A percentile compares a stretch with the other conserved stretches of the same genome.
phyloP scores from a whole-genome alignment of 2,888 invertebrate genomes.

The Megaustenia siamemsis region DNA sequence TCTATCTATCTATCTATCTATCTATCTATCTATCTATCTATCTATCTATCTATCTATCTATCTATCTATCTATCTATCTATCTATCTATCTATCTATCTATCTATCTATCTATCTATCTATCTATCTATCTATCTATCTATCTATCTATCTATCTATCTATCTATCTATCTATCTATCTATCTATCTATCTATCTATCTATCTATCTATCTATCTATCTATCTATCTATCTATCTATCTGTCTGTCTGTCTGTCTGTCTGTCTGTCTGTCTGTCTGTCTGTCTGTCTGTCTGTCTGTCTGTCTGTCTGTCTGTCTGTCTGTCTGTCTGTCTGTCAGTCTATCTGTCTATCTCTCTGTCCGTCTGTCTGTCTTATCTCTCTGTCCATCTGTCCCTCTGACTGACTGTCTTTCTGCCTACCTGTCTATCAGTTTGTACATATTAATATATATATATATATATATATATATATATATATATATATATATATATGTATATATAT shows the following conservation, averaged over 20 bases:
- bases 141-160: background rate
- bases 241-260: constrained; percentile 7
- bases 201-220: background rate
- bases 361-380: no score
- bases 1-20: background rate
- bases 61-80: background rate
- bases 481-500: no score
- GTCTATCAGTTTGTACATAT: no score
- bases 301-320: background rate
- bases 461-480: no score
- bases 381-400: no score
- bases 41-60: background rate
- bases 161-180: background rate
- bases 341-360: no score
- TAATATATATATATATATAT: no score
- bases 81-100: background rate
- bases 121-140: background rate
- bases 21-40: background rate
- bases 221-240: constrained; percentile 14
- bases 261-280: constrained; percentile 17
- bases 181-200: constrained; percentile 1
- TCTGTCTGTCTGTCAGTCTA: no score
- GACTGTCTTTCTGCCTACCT: no score
- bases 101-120: background rate
- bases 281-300: background rate